Evolutionary conservation across 2,797 vertebrate genomes (phyloP).

Genomic region (Brachyrhaphis roseni): DNA sequence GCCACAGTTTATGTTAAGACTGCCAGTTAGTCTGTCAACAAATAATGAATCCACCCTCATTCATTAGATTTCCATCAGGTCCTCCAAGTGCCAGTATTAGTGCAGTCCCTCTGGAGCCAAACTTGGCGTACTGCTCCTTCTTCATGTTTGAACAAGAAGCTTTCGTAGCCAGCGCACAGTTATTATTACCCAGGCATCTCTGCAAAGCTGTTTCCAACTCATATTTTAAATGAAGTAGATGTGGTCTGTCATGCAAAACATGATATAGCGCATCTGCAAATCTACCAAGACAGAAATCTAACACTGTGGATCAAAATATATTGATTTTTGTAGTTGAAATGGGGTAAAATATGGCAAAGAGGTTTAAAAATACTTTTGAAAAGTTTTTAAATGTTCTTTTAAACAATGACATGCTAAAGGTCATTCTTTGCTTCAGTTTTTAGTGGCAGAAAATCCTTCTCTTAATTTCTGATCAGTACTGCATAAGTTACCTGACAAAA

Average conservation of each 20-base stretch:
- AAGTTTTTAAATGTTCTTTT: background rate
- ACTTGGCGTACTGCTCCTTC: background rate
- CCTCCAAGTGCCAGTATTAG: background rate
- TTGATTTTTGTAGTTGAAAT: background rate
- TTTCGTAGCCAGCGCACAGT: background rate
- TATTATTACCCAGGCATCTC: background rate
- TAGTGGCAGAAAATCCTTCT: background rate
- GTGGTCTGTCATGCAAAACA: background rate
- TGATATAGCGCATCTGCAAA: background rate
- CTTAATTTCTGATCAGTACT: background rate
- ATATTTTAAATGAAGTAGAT: background rate
- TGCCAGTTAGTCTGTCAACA: background rate
- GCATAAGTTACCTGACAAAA: background rate
- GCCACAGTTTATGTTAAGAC: constrained; percentile 1
- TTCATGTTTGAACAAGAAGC: background rate
- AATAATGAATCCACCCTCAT: constrained; percentile 4
- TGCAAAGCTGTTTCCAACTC: background rate
- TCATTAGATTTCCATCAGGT: background rate
- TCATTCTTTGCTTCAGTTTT: background rate
- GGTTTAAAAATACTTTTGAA: background rate
- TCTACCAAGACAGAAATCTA: background rate
- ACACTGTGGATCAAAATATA: background rate
- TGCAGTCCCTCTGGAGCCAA: background rate
- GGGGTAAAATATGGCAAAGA: background rate
- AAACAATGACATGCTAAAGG: background rate